These are phyloP conservation scores for Orycteropus afer DNA, from an alignment of 2,113 vertebrate species.

Conservation along the genomic window DNA sequence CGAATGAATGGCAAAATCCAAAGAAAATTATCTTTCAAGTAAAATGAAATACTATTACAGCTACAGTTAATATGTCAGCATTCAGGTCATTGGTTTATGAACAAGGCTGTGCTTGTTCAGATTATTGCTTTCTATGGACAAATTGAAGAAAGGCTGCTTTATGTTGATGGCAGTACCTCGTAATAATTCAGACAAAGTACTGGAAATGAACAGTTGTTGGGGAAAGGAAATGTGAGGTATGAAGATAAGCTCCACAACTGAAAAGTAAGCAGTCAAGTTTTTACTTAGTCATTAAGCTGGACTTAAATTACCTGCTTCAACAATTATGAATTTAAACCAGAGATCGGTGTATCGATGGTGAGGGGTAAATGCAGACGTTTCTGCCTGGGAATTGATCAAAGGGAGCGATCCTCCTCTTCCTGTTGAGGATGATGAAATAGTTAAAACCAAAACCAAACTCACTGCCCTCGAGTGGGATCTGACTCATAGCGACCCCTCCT, in stretches of 20 bases:
- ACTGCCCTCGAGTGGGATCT: no score
- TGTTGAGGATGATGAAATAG: not conserved
- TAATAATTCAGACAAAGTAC: not conserved
- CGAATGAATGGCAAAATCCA: slow-evolving; percentile 2
- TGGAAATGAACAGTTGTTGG: not conserved
- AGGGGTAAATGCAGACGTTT: not conserved
- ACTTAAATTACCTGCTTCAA: not conserved
- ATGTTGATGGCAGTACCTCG: not conserved
- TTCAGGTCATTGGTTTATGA: not conserved
- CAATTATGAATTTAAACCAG: slow-evolving; percentile 12
- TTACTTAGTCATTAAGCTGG: not conserved
- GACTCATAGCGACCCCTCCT: no score
- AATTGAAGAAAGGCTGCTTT: not conserved
- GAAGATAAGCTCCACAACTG: not conserved
- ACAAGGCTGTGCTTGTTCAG: not conserved
- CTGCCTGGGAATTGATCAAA: not conserved
- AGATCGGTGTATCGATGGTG: not conserved
- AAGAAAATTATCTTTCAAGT: not conserved
- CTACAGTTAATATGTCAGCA: not conserved
- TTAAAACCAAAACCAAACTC: no score
- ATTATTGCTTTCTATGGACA: slow-evolving; percentile 19
- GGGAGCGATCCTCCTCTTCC: not conserved
- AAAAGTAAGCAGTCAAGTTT: not conserved
- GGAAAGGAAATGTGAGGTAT: not conserved
- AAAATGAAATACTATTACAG: not conserved